Base-by-base conservation (phyloP, 2,888 invertebrate species). In the Torymus tubicola region DNA sequence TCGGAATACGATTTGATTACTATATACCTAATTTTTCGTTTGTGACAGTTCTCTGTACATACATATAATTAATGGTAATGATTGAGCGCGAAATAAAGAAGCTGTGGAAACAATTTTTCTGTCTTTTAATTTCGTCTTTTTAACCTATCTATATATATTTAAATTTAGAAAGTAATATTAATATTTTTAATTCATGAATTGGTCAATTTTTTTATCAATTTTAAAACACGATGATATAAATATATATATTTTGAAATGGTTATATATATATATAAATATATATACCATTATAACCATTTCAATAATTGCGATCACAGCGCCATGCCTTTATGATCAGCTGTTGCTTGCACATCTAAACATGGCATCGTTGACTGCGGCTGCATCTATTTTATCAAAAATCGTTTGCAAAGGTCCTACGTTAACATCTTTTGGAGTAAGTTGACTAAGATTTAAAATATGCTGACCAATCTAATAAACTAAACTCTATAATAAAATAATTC, bases 21-120 rank as follows among this genome's bases (percentile, higher is more conserved):
- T 75, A 78, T 64, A 53, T 74, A 69, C 31, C 14, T 77, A 52
- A 61, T 70, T 65, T 42, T 72, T 76, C 52, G 13, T 80, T 80
- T 84, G 84, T 84, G 84, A 87, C 87, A 85, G 86, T 88, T 89
- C 86, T 88, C 87, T 90, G 89, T 89, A 89, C 85, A 89, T 88
- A 89, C 84, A 83, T 84, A 86, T 85, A 85, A 84, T 86, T 80
- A 85, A 85, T 86, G 85, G 84, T 86, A 87, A 86, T 87, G 85
- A 87, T 86, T 86, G 86, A 88, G 86, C 86, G 86, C 86, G 86
- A 90, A 81, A 89, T 88, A 88, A 88, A 89, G 86, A 85, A 88
- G 83, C 85, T 86, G 84, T 86, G 86, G 84, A 87, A 87, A 86
- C 83, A 74, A 84, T 42, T 42, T 42, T 42, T 21, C 21, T 42